These are phyloP conservation scores for Electrophaes corylata DNA, from an alignment of 2,888 invertebrate species.

Conservation along the genomic window DNA sequence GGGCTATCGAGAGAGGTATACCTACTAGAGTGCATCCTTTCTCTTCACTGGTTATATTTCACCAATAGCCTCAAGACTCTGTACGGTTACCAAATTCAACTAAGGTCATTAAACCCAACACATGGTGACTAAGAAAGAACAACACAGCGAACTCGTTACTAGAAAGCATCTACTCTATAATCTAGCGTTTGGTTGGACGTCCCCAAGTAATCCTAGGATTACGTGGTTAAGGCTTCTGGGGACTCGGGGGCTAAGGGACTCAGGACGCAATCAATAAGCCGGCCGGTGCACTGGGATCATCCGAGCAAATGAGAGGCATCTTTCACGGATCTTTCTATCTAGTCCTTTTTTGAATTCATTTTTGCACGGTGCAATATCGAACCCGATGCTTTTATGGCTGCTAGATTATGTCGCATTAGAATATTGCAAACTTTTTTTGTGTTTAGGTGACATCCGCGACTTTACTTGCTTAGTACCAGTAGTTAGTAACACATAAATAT, in stretches of 20 bases:
- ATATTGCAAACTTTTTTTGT: too few species aligned
- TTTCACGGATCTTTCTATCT: constrained; percentile 17
- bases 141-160: background rate
- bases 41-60: too few species aligned
- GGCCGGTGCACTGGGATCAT: constrained; percentile 55
- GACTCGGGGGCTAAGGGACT: constrained; percentile 40
- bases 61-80: too few species aligned
- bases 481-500: too few species aligned
- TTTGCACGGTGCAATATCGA: constrained; percentile 7
- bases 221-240: constrained; percentile 46
- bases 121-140: background rate
- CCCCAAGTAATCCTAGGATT: constrained; percentile 59
- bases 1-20: too few species aligned
- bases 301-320: constrained; percentile 58
- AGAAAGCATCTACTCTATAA: constrained; percentile 44
- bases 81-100: too few species aligned
- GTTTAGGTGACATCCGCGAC: too few species aligned
- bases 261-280: constrained; percentile 57
- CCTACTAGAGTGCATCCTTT: too few species aligned
- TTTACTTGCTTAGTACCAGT: too few species aligned
- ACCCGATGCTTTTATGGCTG: constrained; percentile 1
- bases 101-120: background rate
- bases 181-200: constrained; percentile 49
- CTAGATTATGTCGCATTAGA: background rate
- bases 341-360: constrained; percentile 6